A percentile compares a stretch with the other conserved stretches of the same genome.
phyloP scores from a whole-genome alignment of 2,888 invertebrate species.

The Leistus spinibarbis region DNA sequence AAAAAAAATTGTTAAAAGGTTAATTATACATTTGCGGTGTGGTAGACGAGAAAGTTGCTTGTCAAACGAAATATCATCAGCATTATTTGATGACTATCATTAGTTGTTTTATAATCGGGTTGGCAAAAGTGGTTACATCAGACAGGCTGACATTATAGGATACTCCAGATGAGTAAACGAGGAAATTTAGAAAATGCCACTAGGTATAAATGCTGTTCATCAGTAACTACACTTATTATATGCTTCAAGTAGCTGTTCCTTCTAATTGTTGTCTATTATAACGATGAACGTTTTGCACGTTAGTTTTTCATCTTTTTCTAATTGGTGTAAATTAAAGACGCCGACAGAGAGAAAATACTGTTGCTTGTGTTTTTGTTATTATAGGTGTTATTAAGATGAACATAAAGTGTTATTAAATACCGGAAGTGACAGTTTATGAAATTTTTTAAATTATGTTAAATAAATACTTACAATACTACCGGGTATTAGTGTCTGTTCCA shows the following conservation, averaged over 20 bases:
- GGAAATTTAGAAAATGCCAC: background rate
- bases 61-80: conserved; percentile 5
- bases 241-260: background rate
- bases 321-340: background rate
- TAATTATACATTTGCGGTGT: background rate
- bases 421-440: background rate
- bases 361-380: background rate
- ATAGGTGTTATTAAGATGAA: background rate
- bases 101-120: background rate
- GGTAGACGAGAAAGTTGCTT: background rate
- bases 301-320: background rate
- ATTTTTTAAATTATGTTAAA: background rate
- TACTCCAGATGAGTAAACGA: background rate
- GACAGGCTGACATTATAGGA: background rate
- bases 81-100: conserved; percentile 4
- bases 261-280: background rate
- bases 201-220: background rate
- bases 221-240: background rate
- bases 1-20: background rate
- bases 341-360: background rate
- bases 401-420: too few relatives aligned
- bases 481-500: too few relatives aligned
- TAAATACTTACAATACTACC: background rate
- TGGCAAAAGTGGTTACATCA: background rate
- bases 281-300: background rate